A percentile compares a stretch with the other conserved stretches of the same genome.
Evolutionary conservation across 2,113 vertebrate genomes (phyloP).

Genomic region (Catharus bicknelli): DNA sequence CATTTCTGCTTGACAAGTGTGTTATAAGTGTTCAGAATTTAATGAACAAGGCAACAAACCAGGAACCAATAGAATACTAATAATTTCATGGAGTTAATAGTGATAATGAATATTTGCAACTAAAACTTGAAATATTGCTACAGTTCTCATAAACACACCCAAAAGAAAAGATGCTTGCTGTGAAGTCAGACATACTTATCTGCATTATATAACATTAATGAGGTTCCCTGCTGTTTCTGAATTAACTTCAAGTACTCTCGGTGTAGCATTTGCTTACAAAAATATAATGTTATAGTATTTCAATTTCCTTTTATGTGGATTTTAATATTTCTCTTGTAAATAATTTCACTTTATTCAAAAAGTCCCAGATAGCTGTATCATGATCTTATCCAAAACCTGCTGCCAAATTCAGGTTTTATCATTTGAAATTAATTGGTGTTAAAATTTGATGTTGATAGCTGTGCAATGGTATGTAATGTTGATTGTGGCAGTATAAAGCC

Average conservation of each 20-base stretch:
- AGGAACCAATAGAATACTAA: not conserved
- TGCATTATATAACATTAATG: constrained; percentile 59
- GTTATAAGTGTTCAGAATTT: constrained; percentile 7
- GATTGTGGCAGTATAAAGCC: not conserved
- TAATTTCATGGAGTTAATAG: constrained; percentile 33
- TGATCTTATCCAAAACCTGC: constrained; percentile 20
- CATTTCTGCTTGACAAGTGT: constrained; percentile 25
- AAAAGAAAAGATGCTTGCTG: constrained; percentile 47
- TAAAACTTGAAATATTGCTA: constrained; percentile 40
- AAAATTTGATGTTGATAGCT: not conserved
- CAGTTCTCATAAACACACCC: constrained; percentile 45
- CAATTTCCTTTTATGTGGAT: constrained; percentile 52
- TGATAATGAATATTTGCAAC: constrained; percentile 55
- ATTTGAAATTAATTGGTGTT: constrained; percentile 25
- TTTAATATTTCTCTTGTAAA: constrained; percentile 72
- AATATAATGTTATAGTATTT: constrained; percentile 49
- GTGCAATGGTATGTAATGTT: not conserved
- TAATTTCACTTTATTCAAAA: constrained; percentile 45
- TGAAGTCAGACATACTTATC: constrained; percentile 55
- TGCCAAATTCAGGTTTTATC: constrained; percentile 22
- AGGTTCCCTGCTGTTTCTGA: constrained; percentile 52
- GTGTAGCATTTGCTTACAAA: constrained; percentile 45
- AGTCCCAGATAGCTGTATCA: constrained; percentile 26
- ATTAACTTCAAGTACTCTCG: constrained; percentile 63
- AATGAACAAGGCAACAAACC: constrained; percentile 36